Percentiles rank a stretch among this genome's conserved stretches.
Conservation (phyloP, 1,140 invertebrate species). For the Drosophila lacteicornis region DNA sequence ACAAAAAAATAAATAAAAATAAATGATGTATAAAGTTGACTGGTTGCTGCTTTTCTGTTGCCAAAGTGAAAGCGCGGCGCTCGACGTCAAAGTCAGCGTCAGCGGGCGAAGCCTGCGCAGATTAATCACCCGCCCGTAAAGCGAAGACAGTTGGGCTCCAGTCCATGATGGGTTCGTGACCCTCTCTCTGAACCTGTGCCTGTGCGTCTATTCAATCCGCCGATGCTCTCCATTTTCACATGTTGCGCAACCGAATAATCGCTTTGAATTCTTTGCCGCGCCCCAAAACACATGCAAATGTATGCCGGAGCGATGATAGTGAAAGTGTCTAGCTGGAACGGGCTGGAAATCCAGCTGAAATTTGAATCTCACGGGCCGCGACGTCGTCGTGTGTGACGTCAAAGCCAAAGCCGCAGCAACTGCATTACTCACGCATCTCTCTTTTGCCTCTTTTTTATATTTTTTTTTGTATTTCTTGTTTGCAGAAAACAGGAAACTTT, state of each 20-base stretch:
- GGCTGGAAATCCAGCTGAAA: slow-evolving; percentile 36
- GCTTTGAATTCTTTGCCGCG: slow-evolving; percentile 60
- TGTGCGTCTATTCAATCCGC: not conserved
- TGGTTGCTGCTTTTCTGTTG: slow-evolving; percentile 40
- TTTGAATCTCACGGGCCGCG: slow-evolving; percentile 61
- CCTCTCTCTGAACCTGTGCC: slow-evolving; percentile 22
- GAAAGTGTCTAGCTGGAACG: slow-evolving; percentile 70
- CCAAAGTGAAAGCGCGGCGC: slow-evolving; percentile 75
- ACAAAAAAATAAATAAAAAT: slow-evolving; percentile 64
- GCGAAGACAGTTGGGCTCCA: slow-evolving; percentile 43
- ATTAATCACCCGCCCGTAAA: slow-evolving; percentile 70
- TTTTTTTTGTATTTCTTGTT: slow-evolving; percentile 35
- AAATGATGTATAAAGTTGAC: slow-evolving; percentile 58
- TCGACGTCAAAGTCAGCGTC: slow-evolving; percentile 32
- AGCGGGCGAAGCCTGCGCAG: slow-evolving; percentile 42
- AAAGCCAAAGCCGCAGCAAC: slow-evolving; percentile 46
- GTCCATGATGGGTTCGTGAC: slow-evolving; percentile 58
- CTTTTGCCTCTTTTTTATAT: slow-evolving; percentile 18
- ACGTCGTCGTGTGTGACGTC: slow-evolving; percentile 59
- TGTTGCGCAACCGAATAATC: slow-evolving; percentile 41
- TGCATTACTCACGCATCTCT: slow-evolving; percentile 53
- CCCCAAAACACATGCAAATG: slow-evolving; percentile 54
- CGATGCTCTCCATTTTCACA: slow-evolving; percentile 16
- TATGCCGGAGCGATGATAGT: slow-evolving; percentile 60
- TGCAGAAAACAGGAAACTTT: slow-evolving; percentile 74